Conservation (phyloP, 2,797 vertebrate genomes). For the Urophycis tenuis region DNA sequence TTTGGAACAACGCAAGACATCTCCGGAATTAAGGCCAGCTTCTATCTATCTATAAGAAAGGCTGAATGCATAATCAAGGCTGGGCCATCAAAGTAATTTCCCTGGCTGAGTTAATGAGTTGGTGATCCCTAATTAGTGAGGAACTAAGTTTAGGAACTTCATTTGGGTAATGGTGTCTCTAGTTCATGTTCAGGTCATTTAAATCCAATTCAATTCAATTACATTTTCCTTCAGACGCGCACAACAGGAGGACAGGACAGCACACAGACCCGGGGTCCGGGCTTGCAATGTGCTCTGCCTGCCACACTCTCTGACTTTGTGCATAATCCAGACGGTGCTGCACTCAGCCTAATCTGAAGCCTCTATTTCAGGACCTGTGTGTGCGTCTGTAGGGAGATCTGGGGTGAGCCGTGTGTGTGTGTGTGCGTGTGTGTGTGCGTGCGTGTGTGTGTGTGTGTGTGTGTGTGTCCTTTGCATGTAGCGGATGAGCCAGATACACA, state of each 20-base stretch:
- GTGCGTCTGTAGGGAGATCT: conserved; percentile 62
- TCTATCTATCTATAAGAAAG: neutral
- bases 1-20: neutral
- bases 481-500: conserved; percentile 61
- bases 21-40: neutral
- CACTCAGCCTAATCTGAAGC: conserved; percentile 65
- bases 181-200: neutral
- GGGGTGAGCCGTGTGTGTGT: conserved; percentile 24
- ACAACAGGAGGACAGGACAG: neutral
- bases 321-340: conserved; percentile 58
- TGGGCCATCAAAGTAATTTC: neutral
- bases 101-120: neutral
- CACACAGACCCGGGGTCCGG: neutral
- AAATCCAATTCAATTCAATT: neutral
- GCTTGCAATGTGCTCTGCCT: neutral
- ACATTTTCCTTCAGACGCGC: neutral
- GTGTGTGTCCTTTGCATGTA: conserved; percentile 54
- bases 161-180: neutral
- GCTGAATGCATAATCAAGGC: neutral
- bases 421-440: too few relatives aligned
- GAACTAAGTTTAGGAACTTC: neutral
- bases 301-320: conserved; percentile 5
- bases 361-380: conserved; percentile 76
- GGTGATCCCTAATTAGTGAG: neutral
- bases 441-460: too few relatives aligned